Evolutionary conservation across 1,140 invertebrate genomes (phyloP).

Genomic region (Notospermus geniculatus): DNA sequence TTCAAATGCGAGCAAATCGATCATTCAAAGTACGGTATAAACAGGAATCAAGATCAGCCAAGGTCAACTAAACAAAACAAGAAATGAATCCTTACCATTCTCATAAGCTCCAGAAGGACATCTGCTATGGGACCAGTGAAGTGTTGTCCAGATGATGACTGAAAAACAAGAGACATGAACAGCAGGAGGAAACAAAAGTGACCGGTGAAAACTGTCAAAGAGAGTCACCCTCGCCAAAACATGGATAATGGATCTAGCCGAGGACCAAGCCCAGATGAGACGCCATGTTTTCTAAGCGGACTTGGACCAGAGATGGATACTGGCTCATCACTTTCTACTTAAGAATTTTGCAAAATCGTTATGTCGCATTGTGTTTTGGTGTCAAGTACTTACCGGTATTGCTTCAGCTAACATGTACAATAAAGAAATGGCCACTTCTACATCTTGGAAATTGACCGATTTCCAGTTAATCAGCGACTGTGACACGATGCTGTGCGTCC

Average conservation of each 20-base stretch:
- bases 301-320: too few relatives aligned
- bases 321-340: too few relatives aligned
- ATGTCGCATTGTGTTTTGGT: constrained; percentile 6
- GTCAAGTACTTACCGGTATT: constrained; percentile 55
- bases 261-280: too few relatives aligned
- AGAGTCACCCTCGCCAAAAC: too few relatives aligned
- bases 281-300: too few relatives aligned
- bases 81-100: constrained; percentile 42
- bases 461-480: constrained; percentile 58
- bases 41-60: neutral
- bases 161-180: constrained; percentile 23
- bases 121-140: constrained; percentile 55
- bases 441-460: constrained; percentile 55
- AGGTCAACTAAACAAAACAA: too few relatives aligned
- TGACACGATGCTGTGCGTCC: constrained; percentile 55
- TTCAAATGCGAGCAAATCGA: too few relatives aligned
- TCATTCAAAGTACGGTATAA: too few relatives aligned
- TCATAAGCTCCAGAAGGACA: constrained; percentile 59
- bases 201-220: too few relatives aligned
- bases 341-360: too few relatives aligned
- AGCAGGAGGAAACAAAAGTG: constrained; percentile 11
- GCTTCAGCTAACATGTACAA: constrained; percentile 62
- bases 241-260: too few relatives aligned
- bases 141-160: constrained; percentile 57
- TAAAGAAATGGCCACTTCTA: constrained; percentile 61